These are phyloP conservation scores for Ciona savignyi DNA, from an alignment of 23 tunicate genomes.

Conservation along the genomic window DNA sequence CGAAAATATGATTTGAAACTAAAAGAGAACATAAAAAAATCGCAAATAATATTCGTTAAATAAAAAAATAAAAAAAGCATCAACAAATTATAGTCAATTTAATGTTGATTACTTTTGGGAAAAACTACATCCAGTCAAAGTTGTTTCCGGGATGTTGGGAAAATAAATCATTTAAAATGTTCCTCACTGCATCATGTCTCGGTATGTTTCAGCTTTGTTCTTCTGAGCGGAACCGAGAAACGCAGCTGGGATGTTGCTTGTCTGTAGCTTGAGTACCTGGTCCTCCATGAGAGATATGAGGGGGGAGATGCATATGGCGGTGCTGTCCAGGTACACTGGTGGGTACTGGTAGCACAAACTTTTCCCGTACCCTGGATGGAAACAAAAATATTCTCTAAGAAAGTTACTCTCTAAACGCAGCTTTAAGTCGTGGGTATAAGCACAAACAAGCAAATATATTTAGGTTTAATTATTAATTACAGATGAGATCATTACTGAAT, in stretches of 20 bases:
- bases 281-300: slow-evolving; percentile 97
- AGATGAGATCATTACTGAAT: too few species aligned
- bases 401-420: too few species aligned
- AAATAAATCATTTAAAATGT: slow-evolving; percentile 4
- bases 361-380: slow-evolving; percentile 80
- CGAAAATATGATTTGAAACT: too few species aligned
- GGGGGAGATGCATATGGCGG: slow-evolving; percentile 96
- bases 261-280: slow-evolving; percentile 84
- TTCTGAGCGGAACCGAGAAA: slow-evolving; percentile 88
- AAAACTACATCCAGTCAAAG: not conserved
- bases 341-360: slow-evolving; percentile 96
- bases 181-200: slow-evolving; percentile 61
- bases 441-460: too few species aligned
- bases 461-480: too few species aligned
- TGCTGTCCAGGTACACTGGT: slow-evolving; percentile 60
- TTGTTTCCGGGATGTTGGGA: not conserved
- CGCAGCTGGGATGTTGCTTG: slow-evolving; percentile 82
- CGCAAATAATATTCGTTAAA: too few species aligned
- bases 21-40: too few species aligned
- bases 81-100: too few species aligned
- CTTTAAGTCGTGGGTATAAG: too few species aligned
- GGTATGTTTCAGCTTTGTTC: slow-evolving; percentile 45
- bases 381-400: too few species aligned
- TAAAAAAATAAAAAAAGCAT: too few species aligned
- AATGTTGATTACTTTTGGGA: too few species aligned